phyloP scores from a whole-genome alignment of 2,888 invertebrate species.

The Cordilura impudica region DNA sequence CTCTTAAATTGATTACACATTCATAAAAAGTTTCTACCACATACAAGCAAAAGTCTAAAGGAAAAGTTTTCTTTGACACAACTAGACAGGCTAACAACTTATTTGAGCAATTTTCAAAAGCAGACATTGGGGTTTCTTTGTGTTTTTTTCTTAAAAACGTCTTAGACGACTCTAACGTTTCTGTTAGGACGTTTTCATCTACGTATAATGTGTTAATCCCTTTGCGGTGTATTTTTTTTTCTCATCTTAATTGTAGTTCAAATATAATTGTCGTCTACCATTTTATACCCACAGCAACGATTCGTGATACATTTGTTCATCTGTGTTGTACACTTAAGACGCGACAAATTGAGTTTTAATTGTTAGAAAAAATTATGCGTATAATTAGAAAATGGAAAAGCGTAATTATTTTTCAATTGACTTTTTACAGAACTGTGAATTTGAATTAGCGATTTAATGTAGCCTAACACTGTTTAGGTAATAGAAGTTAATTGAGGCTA shows the following conservation, averaged over 20 bases:
- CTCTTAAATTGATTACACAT: conserved; percentile 49
- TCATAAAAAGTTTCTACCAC: conserved; percentile 33
- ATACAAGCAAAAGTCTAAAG: conserved; percentile 22
- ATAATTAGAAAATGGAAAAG: conserved; percentile 13
- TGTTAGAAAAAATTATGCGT: conserved; percentile 72
- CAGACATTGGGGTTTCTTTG: conserved; percentile 33
- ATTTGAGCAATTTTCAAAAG: conserved; percentile 36
- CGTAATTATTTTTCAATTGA: conserved; percentile 14
- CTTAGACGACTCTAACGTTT: conserved; percentile 22
- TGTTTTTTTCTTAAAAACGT: conserved; percentile 7
- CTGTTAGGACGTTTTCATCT: conserved; percentile 6
- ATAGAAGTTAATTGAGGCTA: too few relatives aligned
- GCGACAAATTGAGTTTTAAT: conserved; percentile 73
- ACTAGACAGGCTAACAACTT: conserved; percentile 5
- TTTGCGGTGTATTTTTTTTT: not conserved
- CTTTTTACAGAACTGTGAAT: too few relatives aligned
- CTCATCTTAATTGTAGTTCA: not conserved
- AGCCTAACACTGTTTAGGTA: too few relatives aligned
- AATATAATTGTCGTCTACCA: conserved; percentile 6
- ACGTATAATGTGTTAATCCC: not conserved
- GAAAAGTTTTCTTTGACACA: conserved; percentile 13
- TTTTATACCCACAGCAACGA: conserved; percentile 12
- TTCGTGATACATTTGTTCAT: conserved; percentile 14
- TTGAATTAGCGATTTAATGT: too few relatives aligned
- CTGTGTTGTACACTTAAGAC: conserved; percentile 14